Evolutionary conservation across 2,797 vertebrate species (phyloP), one percentile per base, ranked within the genome.

Genomic region (Hypotaenidia philippensis): DNA sequence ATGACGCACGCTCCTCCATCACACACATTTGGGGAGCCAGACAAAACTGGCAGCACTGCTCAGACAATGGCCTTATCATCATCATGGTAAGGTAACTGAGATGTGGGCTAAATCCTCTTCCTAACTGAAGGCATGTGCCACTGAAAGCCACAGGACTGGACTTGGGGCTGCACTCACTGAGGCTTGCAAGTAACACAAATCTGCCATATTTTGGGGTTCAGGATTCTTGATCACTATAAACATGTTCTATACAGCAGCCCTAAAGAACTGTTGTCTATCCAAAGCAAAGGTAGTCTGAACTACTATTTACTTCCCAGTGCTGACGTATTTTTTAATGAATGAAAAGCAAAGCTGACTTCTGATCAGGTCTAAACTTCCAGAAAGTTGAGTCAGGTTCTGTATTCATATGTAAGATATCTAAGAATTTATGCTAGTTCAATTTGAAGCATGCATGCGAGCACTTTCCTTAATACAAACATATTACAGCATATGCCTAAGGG

Each of bases 191-290:
- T 5, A 65, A 77, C 4, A 55, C 14, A 32, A 78, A 82, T 59
- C 0, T 36, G 59, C 4, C 6, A 17, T 14, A 15, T 36, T 69
- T 84, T 5, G 47, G 31, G 15, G 15, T 72, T 79, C 52, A 59
- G 55, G 18, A 45, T 36, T 44, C 29, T 10, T 63, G 40, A 27
- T 59, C 23, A 22, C 18, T 61, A 31, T 5, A 69, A 72, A 59
- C 2, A 63, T 1, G 3, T 23, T 9, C 44, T 40, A 31, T 29
- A 40, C 0, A 3, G 40, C 36, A 90, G 27, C 31, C 10, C 18
- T 52, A 26, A 65, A 90, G 41, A 53, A 40, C 1, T 56, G 31
- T 1, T 36, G 9, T 38, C 50, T 9, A 45, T 18, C 55, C 23
- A 82, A 52, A 77, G 32, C 50, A 60, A 2, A 14, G 6, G 22